Evolutionary conservation across 2,113 vertebrate genomes (phyloP), one percentile per base, ranked within the genome.

Genomic region (Callospermophilus lateralis): DNA sequence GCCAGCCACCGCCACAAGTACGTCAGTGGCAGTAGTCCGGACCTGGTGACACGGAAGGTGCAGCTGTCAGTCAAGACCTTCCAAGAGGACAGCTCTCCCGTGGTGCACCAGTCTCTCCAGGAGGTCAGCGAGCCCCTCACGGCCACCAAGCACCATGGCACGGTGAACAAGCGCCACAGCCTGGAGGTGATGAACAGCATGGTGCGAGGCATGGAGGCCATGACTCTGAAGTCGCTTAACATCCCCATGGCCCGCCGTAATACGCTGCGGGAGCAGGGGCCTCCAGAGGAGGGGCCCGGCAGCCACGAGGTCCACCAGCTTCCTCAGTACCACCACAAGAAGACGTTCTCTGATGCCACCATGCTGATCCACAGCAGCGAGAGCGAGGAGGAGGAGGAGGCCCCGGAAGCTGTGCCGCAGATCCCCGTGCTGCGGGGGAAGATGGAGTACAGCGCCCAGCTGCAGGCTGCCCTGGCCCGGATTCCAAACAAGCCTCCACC

Each of bases 341-440:
- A 99, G 98, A 99, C 99, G 0, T 98, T 99, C 93, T 99, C 99
- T 0, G 99, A 99, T 7, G 99, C 99, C 93, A 99, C 99, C 0
- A 99, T 99, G 99, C 98, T 99, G 72, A 99, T 99, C 97, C 99
- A 99, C 97, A 99, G 99, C 98, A 99, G 99, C 0, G 99, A 99
- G 96, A 99, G 99, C 0, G 99, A 99, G 97, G 97, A 97, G n/a
- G 99, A 99, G 79, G 98, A 98, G 58, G 98, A 98, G 30, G 61
- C 98, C 0, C 97, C 99, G 0, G 99, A 98, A 16, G 95, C 99
- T 2, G 98, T 98, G 76, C 98, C 99, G 0, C 99, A 92, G 65
- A 99, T 99, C 93, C 98, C 99, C 0, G 98, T 98, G 3, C 98
- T 99, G 10, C 98, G 97, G 0, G 98, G 98, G 93, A 99, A 99